Percentiles rank a stretch among this genome's conserved stretches.
phyloP scores from a whole-genome alignment of 2,797 vertebrate species.

The Echiichthys vipera region DNA sequence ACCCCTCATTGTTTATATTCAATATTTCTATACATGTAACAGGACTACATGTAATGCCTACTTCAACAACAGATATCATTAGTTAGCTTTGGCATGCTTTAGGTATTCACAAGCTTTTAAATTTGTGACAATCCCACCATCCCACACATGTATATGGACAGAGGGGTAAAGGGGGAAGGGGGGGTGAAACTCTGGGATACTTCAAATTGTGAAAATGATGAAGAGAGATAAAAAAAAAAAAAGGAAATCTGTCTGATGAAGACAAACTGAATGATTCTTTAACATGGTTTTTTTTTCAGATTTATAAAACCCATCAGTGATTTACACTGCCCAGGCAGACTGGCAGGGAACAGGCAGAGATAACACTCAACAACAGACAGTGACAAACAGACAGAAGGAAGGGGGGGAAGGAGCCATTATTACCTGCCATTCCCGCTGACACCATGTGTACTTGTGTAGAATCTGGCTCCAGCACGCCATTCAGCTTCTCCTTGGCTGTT shows the following conservation, averaged over 20 bases:
- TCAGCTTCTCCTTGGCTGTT: constrained; percentile 95
- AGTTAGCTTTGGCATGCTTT: constrained; percentile 72
- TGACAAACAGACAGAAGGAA: constrained; percentile 43
- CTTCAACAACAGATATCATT: constrained; percentile 44
- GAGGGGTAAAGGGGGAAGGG: neutral
- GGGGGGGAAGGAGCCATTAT: constrained; percentile 71
- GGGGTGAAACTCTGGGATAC: constrained; percentile 26
- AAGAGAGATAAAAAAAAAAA: constrained; percentile 15
- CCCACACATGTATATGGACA: constrained; percentile 45
- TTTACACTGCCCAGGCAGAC: constrained; percentile 59
- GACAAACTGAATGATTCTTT: constrained; percentile 43
- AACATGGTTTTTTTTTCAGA: constrained; percentile 12
- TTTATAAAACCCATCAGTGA: constrained; percentile 59
- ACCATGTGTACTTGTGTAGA: constrained; percentile 98
- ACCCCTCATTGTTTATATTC: constrained; percentile 32
- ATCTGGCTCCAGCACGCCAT: constrained; percentile 92
- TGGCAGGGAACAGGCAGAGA: constrained; percentile 45
- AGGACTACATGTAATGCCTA: constrained; percentile 52
- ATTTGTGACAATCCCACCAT: constrained; percentile 33
- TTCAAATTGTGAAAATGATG: constrained; percentile 45
- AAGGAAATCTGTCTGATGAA: constrained; percentile 47
- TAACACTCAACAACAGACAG: constrained; percentile 41
- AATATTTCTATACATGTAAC: constrained; percentile 55
- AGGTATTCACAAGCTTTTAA: constrained; percentile 39
- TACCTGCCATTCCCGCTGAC: constrained; percentile 98